Percentiles rank a stretch among this genome's conserved stretches.
Conservation (phyloP, 2,113 vertebrate genomes). For the Myodes glareolus region DNA sequence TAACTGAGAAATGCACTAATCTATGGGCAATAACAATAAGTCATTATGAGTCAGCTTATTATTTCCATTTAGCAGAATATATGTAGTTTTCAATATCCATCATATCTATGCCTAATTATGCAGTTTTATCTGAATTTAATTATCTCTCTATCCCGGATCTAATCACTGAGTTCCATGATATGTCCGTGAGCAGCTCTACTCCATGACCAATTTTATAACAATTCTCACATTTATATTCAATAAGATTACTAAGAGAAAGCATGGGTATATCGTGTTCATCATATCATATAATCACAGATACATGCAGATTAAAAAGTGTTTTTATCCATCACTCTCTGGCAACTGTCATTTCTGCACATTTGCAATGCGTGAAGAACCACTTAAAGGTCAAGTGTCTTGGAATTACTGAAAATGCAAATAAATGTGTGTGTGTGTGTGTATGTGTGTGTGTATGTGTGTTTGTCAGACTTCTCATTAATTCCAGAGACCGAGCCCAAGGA, state of each 20-base stretch:
- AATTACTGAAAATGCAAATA: conserved; percentile 50
- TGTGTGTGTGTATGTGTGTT: not conserved
- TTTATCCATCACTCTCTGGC: conserved; percentile 41
- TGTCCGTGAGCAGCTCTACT: not conserved
- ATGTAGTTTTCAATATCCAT: not conserved
- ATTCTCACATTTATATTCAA: conserved; percentile 42
- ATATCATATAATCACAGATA: conserved; percentile 8
- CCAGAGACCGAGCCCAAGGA: not conserved
- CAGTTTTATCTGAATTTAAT: conserved; percentile 43
- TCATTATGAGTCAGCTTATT: not conserved
- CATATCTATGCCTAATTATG: not conserved
- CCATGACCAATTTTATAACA: not conserved
- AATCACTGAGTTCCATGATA: not conserved
- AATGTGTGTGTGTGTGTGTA: not conserved
- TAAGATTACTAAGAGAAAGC: conserved; percentile 29
- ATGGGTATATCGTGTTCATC: not conserved
- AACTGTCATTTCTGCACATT: conserved; percentile 16
- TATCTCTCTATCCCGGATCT: not conserved
- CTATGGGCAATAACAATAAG: not conserved
- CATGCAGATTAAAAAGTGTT: conserved; percentile 35
- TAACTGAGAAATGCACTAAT: not conserved
- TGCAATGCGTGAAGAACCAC: not conserved
- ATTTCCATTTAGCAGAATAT: not conserved
- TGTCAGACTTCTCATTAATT: not conserved
- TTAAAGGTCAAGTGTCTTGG: conserved; percentile 40